Base-by-base conservation (phyloP, 2,888 invertebrate species). In the Yponomeuta cagnagella region DNA sequence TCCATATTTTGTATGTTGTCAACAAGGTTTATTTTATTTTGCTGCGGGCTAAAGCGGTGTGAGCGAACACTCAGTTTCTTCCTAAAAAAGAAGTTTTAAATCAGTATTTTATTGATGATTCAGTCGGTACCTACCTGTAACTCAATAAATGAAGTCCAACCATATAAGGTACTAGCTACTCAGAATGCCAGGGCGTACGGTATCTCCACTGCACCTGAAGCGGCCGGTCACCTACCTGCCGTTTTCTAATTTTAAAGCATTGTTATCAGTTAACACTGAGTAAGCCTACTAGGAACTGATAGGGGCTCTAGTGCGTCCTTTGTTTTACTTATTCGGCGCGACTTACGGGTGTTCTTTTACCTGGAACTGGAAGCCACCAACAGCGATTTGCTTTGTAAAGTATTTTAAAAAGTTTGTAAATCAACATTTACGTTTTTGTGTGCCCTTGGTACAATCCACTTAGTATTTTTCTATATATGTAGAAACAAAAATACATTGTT, bases 221-320 rank as follows among this genome's bases (percentile, higher is more conserved):
- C 52, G 52, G 52, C 15, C 5, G 12, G 52, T 15, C 15, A 58
- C 52, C 15, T 15, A 58, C 15, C 52, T 58, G 12, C 52, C 52
- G 15, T 8, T 58, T 15, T 58, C 15, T 58, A 15, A 58, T 58
- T 15, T 58, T 15, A 58, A 58, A 30, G 31, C 65, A 33, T 9
- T 31, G 12, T 65, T 65, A 31, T 65, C 9, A 63, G 23, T 23
- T n/a, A 23, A 0, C 9, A 63, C 30, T 65, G 12, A 58, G 6
- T 58, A 30, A 33, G 65, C 65, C 65, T 33, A 30, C 33, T 31
- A 31, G 65, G 65, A 65, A 65, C 31, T 65, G 31, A 65, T 65
- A 31, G 33, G 23, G 65, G 65, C 43, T 37, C 37, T 37, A 37
- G 37, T 37, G 0, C 15, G 3, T 58, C 15, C 15, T 58, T 58